Conservation (phyloP, 2,888 invertebrate species). For the Watsonalla binaria region DNA sequence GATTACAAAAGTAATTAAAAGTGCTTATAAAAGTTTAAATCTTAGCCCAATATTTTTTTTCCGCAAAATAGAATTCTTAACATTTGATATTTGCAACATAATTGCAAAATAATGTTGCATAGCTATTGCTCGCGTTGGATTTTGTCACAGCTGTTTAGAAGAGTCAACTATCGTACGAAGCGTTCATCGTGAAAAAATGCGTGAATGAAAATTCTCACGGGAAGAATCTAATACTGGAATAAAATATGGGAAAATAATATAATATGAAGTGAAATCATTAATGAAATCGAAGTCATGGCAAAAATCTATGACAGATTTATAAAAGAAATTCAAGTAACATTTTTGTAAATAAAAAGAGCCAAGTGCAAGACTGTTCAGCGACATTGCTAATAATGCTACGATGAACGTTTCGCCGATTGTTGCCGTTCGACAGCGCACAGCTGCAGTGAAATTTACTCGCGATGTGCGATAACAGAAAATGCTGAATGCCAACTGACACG, state of each 20-base stretch:
- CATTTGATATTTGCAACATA: neutral
- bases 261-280: too few relatives aligned
- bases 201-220: slow-evolving; percentile 1
- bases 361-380: neutral
- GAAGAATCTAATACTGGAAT: neutral
- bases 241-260: too few relatives aligned
- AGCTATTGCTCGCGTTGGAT: slow-evolving; percentile 39
- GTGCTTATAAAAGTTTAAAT: slow-evolving; percentile 29
- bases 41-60: slow-evolving; percentile 33
- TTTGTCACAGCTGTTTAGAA: slow-evolving; percentile 57
- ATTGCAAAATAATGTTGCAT: slow-evolving; percentile 36
- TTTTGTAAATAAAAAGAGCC: too few relatives aligned
- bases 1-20: slow-evolving; percentile 50
- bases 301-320: too few relatives aligned
- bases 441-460: slow-evolving; percentile 55
- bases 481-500: slow-evolving; percentile 39
- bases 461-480: slow-evolving; percentile 54
- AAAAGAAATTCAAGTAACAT: too few relatives aligned
- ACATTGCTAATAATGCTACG: slow-evolving; percentile 24
- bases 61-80: neutral
- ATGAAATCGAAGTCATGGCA: too few relatives aligned
- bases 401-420: slow-evolving; percentile 63
- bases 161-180: slow-evolving; percentile 38
- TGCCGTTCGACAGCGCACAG: slow-evolving; percentile 48
- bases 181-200: slow-evolving; percentile 38